Evolutionary conservation across 2,888 invertebrate species (phyloP), one percentile per base, ranked within the genome.

Genomic region (Biston stratarius): DNA sequence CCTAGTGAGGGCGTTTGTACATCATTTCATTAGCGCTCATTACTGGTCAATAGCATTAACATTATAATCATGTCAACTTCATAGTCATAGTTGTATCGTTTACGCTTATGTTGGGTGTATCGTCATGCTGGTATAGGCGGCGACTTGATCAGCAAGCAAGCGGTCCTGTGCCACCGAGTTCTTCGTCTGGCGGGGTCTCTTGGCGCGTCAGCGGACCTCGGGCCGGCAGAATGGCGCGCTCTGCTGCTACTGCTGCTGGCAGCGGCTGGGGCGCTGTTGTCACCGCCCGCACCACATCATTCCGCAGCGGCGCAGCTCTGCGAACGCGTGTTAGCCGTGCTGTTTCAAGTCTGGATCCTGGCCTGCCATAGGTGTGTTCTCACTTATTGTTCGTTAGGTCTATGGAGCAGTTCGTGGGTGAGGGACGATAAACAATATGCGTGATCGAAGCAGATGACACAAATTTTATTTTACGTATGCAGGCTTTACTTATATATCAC

Each of bases 251-350:
- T 99, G 89, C 94, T 99, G 73, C 94, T 99, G 69, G 85, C 90
- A 0, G 92, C 99, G 44, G 99, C 99, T 82, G 97, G 99, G 76
- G 97, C 98, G 9, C 94, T 99, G 47, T 94, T 99, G 69, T 97
- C 98, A 1, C 98, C 99, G 34, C 99, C 99, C 7, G 97, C 97
- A 6, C 96, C 98, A 40, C 97, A 97, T 91, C 99, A 99, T 89
- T 97, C 98, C 82, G 98, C 98, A n/a, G 98, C 98, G 0, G 99
- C 99, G 86, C 98, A 99, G 85, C 94, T 99, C 52, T 98, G 99
- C 85, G 98, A 99, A 87, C 94, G 99, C 44, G 98, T 99, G 60
- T 94, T 99, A 6, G 98, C 98, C 75, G 99, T 99, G 44, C 95
- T 99, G 62, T 97, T 99, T 88, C 98, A 99, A 92, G 71, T 75